These are phyloP conservation scores for Ashinkailepas kermadecensis DNA, from an alignment of 2,888 invertebrate species.

Conservation along the genomic window DNA sequence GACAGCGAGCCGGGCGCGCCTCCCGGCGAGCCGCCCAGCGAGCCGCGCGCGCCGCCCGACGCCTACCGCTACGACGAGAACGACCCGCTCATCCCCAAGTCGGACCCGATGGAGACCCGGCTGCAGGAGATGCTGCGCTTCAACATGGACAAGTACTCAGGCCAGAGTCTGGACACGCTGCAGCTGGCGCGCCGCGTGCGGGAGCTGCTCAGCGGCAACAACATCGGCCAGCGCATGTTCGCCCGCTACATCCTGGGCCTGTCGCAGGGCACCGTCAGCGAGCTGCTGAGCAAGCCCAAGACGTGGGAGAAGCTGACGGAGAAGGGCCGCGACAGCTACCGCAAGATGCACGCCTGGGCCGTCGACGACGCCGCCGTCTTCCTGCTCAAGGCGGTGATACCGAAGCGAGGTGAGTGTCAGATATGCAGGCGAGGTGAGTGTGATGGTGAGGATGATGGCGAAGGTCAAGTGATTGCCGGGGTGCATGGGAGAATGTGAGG, in stretches of 20 bases:
- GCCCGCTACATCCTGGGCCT: slow-evolving; percentile 96
- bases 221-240: slow-evolving; percentile 96
- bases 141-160: slow-evolving; percentile 93
- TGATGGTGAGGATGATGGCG: background rate
- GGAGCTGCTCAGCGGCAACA: slow-evolving; percentile 89
- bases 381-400: slow-evolving; percentile 94
- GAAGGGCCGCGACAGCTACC: slow-evolving; percentile 96
- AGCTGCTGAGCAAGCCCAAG: slow-evolving; percentile 95
- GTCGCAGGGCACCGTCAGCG: slow-evolving; percentile 88
- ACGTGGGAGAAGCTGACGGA: slow-evolving; percentile 99
- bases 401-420: slow-evolving; percentile 79
- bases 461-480: background rate
- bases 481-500: no score
- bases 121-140: slow-evolving; percentile 88
- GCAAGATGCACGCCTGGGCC: slow-evolving; percentile 99
- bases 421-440: no score
- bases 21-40: background rate
- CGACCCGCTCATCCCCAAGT: slow-evolving; percentile 85
- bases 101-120: slow-evolving; percentile 87
- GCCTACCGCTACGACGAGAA: slow-evolving; percentile 19
- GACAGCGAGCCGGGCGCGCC: background rate
- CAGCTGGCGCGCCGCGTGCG: slow-evolving; percentile 74
- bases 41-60: background rate
- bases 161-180: slow-evolving; percentile 88
- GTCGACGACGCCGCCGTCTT: slow-evolving; percentile 94